Percentiles rank a stretch among this genome's conserved stretches.
These are phyloP conservation scores for Drosophila auraria DNA, from an alignment of 1,140 invertebrate genomes.

Conservation along the genomic window DNA sequence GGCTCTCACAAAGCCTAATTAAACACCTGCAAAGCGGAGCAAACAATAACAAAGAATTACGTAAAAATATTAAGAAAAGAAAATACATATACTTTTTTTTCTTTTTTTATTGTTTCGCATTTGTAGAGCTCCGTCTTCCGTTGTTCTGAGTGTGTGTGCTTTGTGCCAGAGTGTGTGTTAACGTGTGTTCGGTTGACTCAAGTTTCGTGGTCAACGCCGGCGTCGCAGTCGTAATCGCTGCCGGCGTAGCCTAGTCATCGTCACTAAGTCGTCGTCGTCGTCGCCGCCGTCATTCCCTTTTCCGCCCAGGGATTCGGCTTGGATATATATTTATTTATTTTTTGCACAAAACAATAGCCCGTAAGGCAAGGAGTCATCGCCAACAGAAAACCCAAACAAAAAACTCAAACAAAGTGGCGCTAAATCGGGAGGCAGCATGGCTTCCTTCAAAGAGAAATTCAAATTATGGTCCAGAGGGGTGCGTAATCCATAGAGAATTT, in stretches of 20 bases:
- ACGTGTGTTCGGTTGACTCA: slow-evolving; percentile 61
- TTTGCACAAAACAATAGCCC: slow-evolving; percentile 1
- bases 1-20: slow-evolving; percentile 11
- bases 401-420: slow-evolving; percentile 43
- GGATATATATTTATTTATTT: slow-evolving; percentile 1
- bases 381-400: not conserved
- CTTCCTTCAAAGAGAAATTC: slow-evolving; percentile 84
- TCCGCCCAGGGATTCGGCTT: not conserved
- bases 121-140: slow-evolving; percentile 23
- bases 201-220: slow-evolving; percentile 63
- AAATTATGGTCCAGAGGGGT: slow-evolving; percentile 84
- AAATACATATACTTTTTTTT: not conserved
- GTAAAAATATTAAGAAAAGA: slow-evolving; percentile 39
- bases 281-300: slow-evolving; percentile 11
- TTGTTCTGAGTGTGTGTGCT: not conserved
- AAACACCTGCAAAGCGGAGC: slow-evolving; percentile 30
- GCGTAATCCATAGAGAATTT: slow-evolving; percentile 50
- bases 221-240: slow-evolving; percentile 20
- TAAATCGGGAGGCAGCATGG: slow-evolving; percentile 55
- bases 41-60: slow-evolving; percentile 48
- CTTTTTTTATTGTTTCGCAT: slow-evolving; percentile 19
- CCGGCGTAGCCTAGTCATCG: slow-evolving; percentile 38
- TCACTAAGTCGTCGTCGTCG: slow-evolving; percentile 27
- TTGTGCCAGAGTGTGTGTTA: slow-evolving; percentile 23
- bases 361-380: not conserved